Evolutionary conservation across 2,113 vertebrate genomes (phyloP).

Genomic region (Copsychus sechellarum): DNA sequence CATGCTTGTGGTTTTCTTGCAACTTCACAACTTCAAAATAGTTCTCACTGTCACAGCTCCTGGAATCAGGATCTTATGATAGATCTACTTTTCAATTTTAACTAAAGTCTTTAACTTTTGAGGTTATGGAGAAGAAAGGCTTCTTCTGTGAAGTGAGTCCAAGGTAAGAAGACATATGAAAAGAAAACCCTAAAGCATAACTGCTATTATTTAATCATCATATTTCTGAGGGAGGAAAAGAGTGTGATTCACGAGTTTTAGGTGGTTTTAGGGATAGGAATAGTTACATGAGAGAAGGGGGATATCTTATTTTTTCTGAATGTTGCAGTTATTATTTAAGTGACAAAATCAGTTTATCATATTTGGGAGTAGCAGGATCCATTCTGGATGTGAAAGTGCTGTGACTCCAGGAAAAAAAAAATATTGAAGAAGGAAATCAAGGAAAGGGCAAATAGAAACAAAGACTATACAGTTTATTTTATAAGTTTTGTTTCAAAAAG

Average conservation of each 20-base stretch:
- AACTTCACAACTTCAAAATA: not conserved
- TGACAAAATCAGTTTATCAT: not conserved
- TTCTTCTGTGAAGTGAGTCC: not conserved
- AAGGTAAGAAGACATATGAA: not conserved
- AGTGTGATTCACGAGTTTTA: not conserved
- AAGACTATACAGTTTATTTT: not conserved
- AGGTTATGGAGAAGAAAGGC: not conserved
- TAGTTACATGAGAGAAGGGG: not conserved
- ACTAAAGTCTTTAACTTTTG: not conserved
- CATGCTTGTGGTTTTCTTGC: not conserved
- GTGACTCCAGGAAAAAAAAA: not conserved
- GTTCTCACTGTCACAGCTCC: not conserved
- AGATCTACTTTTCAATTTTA: not conserved
- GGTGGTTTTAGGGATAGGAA: not conserved
- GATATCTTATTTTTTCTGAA: not conserved
- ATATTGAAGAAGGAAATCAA: not conserved
- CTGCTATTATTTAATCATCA: not conserved
- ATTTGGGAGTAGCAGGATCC: not conserved
- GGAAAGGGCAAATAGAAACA: not conserved
- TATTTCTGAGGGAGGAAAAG: not conserved
- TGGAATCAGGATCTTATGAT: not conserved
- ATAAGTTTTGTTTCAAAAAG: not conserved
- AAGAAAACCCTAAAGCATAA: not conserved
- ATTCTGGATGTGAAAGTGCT: not conserved
- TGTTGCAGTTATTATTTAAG: not conserved